Conservation (phyloP, 2,888 invertebrate genomes). For the Phyllotreta cruciferae region DNA sequence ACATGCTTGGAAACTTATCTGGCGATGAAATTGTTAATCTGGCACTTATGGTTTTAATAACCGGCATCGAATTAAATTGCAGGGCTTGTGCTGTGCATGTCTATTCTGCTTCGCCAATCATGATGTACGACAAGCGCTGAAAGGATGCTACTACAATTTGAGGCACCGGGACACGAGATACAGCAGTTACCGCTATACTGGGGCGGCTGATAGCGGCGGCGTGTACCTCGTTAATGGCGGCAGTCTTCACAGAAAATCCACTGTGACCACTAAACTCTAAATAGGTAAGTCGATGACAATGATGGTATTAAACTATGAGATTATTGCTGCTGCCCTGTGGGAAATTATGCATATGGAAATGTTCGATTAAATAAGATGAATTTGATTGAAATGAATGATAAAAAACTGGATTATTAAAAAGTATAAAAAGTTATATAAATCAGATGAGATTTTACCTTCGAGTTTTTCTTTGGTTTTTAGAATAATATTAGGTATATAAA, state of each 20-base stretch:
- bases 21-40: not conserved
- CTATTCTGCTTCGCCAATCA: slow-evolving; percentile 80
- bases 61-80: slow-evolving; percentile 43
- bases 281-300: slow-evolving; percentile 9
- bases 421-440: not conserved
- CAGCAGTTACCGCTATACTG: slow-evolving; percentile 53
- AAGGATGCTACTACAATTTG: slow-evolving; percentile 60
- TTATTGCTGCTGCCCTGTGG: not conserved
- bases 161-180: slow-evolving; percentile 45
- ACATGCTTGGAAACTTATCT: no score
- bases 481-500: no score
- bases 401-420: no score
- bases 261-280: slow-evolving; percentile 38
- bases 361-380: no score
- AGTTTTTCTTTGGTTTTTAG: no score
- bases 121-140: slow-evolving; percentile 69
- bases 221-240: slow-evolving; percentile 54
- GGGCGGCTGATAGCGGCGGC: slow-evolving; percentile 53
- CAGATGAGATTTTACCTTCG: no score
- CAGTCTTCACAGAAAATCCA: slow-evolving; percentile 48
- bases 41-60: not conserved
- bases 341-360: no score
- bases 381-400: no score
- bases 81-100: slow-evolving; percentile 75
- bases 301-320: not conserved